Evolutionary conservation across 1,140 invertebrate genomes (phyloP).

Genomic region (Drosophila bocqueti): DNA sequence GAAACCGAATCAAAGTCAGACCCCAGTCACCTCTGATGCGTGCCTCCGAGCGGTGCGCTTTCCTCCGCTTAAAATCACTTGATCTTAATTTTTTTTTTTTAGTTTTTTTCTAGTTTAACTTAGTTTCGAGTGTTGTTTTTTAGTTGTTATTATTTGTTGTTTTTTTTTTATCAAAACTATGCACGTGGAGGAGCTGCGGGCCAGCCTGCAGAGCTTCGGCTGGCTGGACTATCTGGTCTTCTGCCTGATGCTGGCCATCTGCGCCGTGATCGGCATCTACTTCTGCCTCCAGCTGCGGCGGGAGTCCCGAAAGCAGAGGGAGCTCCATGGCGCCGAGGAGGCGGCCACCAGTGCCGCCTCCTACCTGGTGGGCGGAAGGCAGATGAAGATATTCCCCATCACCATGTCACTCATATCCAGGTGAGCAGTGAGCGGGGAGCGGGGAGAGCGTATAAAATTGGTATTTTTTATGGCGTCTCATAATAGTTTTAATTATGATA

Average conservation of each 20-base stretch:
- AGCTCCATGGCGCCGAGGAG: slow-evolving; percentile 51
- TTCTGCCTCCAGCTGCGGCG: slow-evolving; percentile 88
- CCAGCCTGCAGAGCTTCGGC: slow-evolving; percentile 88
- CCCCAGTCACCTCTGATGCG: slow-evolving; percentile 68
- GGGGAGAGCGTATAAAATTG: background rate
- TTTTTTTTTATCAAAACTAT: slow-evolving; percentile 36
- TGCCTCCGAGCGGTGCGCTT: slow-evolving; percentile 59
- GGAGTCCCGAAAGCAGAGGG: slow-evolving; percentile 87
- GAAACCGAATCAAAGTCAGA: slow-evolving; percentile 40
- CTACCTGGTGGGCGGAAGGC: slow-evolving; percentile 93
- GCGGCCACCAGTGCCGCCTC: slow-evolving; percentile 86
- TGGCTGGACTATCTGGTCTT: slow-evolving; percentile 90
- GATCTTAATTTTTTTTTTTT: slow-evolving; percentile 1
- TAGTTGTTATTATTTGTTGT: background rate
- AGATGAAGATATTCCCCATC: slow-evolving; percentile 92
- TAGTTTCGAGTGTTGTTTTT: slow-evolving; percentile 13
- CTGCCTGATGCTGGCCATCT: slow-evolving; percentile 89
- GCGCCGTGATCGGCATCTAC: slow-evolving; percentile 91
- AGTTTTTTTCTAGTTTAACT: background rate
- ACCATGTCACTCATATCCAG: slow-evolving; percentile 93
- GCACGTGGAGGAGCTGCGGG: slow-evolving; percentile 87
- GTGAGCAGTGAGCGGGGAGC: slow-evolving; percentile 72
- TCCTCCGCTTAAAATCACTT: background rate
- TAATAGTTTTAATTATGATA: too few relatives aligned
- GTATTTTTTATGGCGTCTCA: too few relatives aligned